These are phyloP conservation scores for Peromyscus maniculatus DNA, from an alignment of 2,113 vertebrate species.

Conservation along the genomic window DNA sequence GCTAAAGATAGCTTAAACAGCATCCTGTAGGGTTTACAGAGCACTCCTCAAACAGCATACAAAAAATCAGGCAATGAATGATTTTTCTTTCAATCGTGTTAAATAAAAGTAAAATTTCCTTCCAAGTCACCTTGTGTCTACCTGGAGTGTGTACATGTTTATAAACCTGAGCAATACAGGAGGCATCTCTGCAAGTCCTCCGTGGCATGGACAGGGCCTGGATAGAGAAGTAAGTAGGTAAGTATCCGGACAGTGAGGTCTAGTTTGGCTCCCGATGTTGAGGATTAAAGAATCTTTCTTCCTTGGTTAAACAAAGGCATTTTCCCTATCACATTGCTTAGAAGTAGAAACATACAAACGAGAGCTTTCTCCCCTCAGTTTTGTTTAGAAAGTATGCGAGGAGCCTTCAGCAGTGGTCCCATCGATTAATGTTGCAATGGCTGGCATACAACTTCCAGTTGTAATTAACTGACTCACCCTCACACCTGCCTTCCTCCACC, in stretches of 20 bases:
- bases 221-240: not conserved
- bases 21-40: not conserved
- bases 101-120: slow-evolving; percentile 17
- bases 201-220: not conserved
- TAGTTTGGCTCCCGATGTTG: slow-evolving; percentile 34
- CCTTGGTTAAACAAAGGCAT: not conserved
- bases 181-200: not conserved
- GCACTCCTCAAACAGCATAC: not conserved
- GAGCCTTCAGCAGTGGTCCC: not conserved
- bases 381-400: not conserved
- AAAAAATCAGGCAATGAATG: not conserved
- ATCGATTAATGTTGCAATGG: slow-evolving; percentile 44
- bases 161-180: not conserved
- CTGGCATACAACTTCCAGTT: slow-evolving; percentile 43
- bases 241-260: not conserved
- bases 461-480: slow-evolving; percentile 58
- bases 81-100: not conserved
- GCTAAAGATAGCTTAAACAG: not conserved
- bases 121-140: not conserved
- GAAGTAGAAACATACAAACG: not conserved
- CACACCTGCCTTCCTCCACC: not conserved
- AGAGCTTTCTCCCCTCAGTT: not conserved
- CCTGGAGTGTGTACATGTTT: not conserved
- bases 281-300: not conserved
- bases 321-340: not conserved